A percentile compares a stretch with the other conserved stretches of the same genome.
Evolutionary conservation across 1,140 invertebrate species (phyloP).

Genomic region (Neomicropteryx cornuta): DNA sequence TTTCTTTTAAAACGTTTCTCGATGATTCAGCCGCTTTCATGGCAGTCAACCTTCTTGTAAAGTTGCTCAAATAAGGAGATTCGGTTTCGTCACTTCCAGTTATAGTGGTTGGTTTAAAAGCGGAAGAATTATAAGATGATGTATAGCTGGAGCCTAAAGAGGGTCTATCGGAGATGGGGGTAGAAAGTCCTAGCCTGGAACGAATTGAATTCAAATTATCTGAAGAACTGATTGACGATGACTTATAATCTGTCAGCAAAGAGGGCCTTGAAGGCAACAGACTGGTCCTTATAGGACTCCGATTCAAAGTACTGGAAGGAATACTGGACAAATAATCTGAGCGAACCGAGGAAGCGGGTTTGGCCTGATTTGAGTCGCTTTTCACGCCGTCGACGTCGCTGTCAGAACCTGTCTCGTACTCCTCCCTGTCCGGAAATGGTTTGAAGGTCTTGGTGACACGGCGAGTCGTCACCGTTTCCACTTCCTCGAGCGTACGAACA

Average conservation of each 20-base stretch:
- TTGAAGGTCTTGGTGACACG: slow-evolving; percentile 34
- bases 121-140: slow-evolving; percentile 22
- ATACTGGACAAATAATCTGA: slow-evolving; percentile 34
- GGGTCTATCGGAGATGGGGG: slow-evolving; percentile 24
- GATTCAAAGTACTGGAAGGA: slow-evolving; percentile 19
- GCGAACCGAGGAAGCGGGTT: slow-evolving; percentile 22
- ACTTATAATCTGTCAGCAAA: slow-evolving; percentile 22
- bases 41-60: slow-evolving; percentile 47
- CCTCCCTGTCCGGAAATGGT: slow-evolving; percentile 33
- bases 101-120: slow-evolving; percentile 26
- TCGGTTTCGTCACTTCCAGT: slow-evolving; percentile 37
- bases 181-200: slow-evolving; percentile 32
- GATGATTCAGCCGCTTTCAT: slow-evolving; percentile 35
- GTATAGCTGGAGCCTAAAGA: slow-evolving; percentile 21
- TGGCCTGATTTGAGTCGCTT: slow-evolving; percentile 26
- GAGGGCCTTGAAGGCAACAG: slow-evolving; percentile 27
- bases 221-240: slow-evolving; percentile 26
- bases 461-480: slow-evolving; percentile 34
- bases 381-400: slow-evolving; percentile 33
- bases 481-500: slow-evolving; percentile 31
- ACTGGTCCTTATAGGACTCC: slow-evolving; percentile 27
- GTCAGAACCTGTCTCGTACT: slow-evolving; percentile 48
- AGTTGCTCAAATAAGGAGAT: slow-evolving; percentile 55
- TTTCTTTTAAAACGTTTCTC: slow-evolving; percentile 21
- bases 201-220: slow-evolving; percentile 43